A percentile compares a stretch with the other conserved stretches of the same genome.
Conservation (phyloP, 2,797 vertebrate genomes). For the Falco berigora region DNA sequence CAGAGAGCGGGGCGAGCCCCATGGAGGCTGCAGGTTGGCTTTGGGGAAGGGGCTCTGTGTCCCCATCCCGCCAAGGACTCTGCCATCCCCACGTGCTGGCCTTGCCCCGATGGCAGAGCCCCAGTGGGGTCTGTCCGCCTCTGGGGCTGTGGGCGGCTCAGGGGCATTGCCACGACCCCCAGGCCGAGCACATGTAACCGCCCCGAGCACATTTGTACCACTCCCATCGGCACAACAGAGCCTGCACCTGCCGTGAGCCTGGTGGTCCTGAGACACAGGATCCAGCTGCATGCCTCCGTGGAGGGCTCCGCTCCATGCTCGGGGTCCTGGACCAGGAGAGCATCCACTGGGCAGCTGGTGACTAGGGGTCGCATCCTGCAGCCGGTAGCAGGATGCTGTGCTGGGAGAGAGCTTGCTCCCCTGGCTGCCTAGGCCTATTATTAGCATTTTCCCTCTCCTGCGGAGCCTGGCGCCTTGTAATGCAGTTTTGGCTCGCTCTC, state of each 20-base stretch:
- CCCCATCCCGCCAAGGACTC: neutral
- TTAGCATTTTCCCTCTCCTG: neutral
- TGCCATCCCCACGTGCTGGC: neutral
- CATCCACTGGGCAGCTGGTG: rapidly evolving
- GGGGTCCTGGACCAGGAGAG: neutral
- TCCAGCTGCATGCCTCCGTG: rapidly evolving
- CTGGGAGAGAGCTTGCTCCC: neutral
- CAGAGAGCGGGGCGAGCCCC: neutral
- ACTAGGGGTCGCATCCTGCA: neutral
- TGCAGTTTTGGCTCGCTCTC: neutral
- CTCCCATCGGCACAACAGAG: neutral
- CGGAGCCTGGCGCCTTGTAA: neutral
- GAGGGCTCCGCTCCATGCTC: neutral
- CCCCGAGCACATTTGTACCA: rapidly evolving
- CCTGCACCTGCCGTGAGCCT: neutral
- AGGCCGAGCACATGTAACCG: rapidly evolving
- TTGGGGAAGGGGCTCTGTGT: rapidly evolving
- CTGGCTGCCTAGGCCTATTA: neutral
- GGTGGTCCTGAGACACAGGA: too few species aligned
- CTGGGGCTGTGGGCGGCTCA: neutral
- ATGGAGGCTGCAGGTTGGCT: neutral
- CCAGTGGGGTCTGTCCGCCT: rapidly evolving
- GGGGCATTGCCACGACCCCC: neutral
- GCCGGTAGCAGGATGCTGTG: neutral
- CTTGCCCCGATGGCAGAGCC: neutral